Conservation (phyloP, 2,797 vertebrate species). For the Heterohyrax brucei region DNA sequence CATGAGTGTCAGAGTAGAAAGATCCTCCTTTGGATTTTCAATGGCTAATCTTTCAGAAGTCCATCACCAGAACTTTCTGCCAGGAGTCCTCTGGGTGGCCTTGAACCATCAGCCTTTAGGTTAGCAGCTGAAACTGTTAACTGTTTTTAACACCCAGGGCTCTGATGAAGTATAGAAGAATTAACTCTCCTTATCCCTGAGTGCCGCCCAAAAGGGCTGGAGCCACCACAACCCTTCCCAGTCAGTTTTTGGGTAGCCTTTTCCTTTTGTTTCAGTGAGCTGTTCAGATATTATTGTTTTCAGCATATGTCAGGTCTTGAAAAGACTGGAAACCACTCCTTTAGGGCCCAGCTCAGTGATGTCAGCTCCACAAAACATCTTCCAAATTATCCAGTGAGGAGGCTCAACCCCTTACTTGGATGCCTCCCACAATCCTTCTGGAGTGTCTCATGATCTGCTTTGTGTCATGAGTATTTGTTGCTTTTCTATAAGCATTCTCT, state of each 20-base stretch:
- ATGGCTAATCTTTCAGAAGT: neutral
- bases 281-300: neutral
- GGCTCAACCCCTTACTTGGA: neutral
- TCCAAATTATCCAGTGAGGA: neutral
- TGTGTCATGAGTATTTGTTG: neutral
- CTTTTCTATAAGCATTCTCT: slow-evolving; percentile 6
- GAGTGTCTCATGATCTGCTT: neutral
- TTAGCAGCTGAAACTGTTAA: neutral
- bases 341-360: neutral
- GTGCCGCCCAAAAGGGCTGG: neutral
- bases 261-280: neutral
- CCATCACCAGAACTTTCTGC: neutral
- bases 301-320: neutral
- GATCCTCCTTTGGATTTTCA: neutral
- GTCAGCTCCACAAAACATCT: neutral
- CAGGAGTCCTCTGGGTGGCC: neutral
- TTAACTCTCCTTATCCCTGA: neutral
- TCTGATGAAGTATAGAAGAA: neutral
- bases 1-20: neutral
- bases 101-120: neutral
- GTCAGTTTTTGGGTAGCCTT: neutral
- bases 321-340: neutral
- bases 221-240: neutral
- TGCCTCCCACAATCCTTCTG: neutral
- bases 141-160: neutral